Evolutionary conservation across 2,797 vertebrate genomes (phyloP), one percentile per base, ranked within the genome.

Genomic region (Cheracebus regulus): DNA sequence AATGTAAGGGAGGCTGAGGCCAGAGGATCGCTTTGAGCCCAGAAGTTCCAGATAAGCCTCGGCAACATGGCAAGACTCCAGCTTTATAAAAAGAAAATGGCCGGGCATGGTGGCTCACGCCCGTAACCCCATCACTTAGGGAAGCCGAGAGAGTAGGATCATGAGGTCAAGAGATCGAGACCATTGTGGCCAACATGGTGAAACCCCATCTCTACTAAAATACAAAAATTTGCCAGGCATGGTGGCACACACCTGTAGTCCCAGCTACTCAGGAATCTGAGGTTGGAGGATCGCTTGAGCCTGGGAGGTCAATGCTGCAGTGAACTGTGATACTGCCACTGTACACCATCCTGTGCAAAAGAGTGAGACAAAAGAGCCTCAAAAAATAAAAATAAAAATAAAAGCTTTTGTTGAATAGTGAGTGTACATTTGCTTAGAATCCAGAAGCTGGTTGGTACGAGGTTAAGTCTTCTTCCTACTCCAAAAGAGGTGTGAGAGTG

Each of bases 51-150:
- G 41, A 76, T 41, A 44, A 76, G 41, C 41, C 73, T 76, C 26
- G 20, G 70, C 73, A 28, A 44, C 24, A 30, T 8, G 13, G 39
- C 72, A 75, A 75, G 72, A 75, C 39, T 26, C 72, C 24, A 14
- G 44, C 72, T 8, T 24, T 75, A 44, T 14, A 75, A 28, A 75
- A 44, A 14, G n/a, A 67, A 67, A 55, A 55, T 55, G 52, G 20
- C 52, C 0, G 20, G 19, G 20, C 0, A 7, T 22, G 20, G 20
- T 55, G 52, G 52, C 52, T 55, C 20, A 8, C 7, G 3, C 20
- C 20, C 22, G 52, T 55, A 55, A 55, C 22, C 52, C 52, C 20
- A 55, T 20, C 52, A 55, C 52, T 55, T 55, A 22, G 52, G 52
- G 52, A 55, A 55, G 52, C 52, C 20, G 2, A 22, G 20, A 20